Percentiles rank a stretch among this genome's conserved stretches.
These are phyloP conservation scores for Otus sunia DNA, from an alignment of 2,113 vertebrate species.

Conservation along the genomic window DNA sequence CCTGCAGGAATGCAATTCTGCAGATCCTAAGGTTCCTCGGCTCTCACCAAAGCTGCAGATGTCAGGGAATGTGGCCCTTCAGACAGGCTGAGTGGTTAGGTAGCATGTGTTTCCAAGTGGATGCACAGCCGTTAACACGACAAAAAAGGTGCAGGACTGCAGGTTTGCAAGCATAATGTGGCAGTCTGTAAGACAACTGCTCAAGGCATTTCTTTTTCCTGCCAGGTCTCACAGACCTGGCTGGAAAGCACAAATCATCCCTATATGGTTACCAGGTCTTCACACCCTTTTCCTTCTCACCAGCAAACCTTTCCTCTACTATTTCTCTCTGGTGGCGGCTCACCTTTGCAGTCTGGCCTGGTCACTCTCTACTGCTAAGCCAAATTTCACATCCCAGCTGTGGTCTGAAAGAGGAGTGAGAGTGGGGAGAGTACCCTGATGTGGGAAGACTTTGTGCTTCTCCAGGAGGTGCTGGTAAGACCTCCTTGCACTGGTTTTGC, in stretches of 20 bases:
- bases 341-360: neutral
- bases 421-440: neutral
- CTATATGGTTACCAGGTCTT: neutral
- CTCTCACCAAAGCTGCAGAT: neutral
- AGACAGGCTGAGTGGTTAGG: accelerated
- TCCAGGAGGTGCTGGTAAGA: neutral
- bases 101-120: neutral
- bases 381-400: neutral
- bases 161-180: neutral
- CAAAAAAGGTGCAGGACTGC: neutral
- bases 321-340: neutral
- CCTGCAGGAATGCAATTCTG: neutral
- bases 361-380: neutral
- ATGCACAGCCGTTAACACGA: neutral
- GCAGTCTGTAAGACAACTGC: neutral
- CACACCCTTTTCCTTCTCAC: neutral
- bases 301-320: neutral
- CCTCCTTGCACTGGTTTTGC: neutral
- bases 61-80: neutral
- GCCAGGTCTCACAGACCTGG: neutral
- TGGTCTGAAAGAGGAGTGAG: neutral
- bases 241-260: neutral
- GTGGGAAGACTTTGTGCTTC: neutral
- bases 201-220: neutral
- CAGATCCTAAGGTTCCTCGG: neutral